A percentile compares a stretch with the other conserved stretches of the same genome.
These are phyloP conservation scores for Poecilobothrus nobilitatus DNA, from an alignment of 2,888 invertebrate species.

Conservation along the genomic window DNA sequence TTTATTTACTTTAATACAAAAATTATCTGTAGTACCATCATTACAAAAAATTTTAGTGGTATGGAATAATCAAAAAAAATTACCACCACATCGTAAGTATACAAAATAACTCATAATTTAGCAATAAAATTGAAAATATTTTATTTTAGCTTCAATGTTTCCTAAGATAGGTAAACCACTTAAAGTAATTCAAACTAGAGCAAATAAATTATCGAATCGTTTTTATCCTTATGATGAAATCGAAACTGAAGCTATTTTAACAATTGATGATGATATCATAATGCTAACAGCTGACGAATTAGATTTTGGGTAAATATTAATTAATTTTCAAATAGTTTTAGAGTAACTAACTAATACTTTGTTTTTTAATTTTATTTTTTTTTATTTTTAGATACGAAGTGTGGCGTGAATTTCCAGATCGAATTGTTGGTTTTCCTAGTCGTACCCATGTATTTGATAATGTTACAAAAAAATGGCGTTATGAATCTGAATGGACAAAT, in stretches of 20 bases:
- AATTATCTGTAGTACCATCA: conserved; percentile 79
- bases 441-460: conserved; percentile 93
- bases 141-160: conserved; percentile 68
- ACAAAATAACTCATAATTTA: not conserved
- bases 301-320: conserved; percentile 72
- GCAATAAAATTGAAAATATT: conserved; percentile 11
- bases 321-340: conserved; percentile 14
- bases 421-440: conserved; percentile 93
- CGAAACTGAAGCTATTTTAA: conserved; percentile 90
- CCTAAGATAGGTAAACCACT: conserved; percentile 81
- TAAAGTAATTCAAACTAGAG: conserved; percentile 81
- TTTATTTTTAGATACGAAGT: conserved; percentile 57
- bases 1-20: conserved; percentile 75
- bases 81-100: conserved; percentile 74
- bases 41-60: conserved; percentile 85
- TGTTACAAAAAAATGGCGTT: conserved; percentile 73
- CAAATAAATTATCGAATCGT: conserved; percentile 89
- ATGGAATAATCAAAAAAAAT: conserved; percentile 92
- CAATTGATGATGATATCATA: conserved; percentile 91
- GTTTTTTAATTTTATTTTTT: conserved; percentile 9
- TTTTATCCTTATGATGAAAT: conserved; percentile 95
- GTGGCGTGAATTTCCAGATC: conserved; percentile 93
- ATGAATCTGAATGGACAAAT: conserved; percentile 97
- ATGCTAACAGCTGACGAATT: conserved; percentile 94
- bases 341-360: not conserved